Conservation (phyloP, 2,888 invertebrate species). For the Trissolcus japonicus region DNA sequence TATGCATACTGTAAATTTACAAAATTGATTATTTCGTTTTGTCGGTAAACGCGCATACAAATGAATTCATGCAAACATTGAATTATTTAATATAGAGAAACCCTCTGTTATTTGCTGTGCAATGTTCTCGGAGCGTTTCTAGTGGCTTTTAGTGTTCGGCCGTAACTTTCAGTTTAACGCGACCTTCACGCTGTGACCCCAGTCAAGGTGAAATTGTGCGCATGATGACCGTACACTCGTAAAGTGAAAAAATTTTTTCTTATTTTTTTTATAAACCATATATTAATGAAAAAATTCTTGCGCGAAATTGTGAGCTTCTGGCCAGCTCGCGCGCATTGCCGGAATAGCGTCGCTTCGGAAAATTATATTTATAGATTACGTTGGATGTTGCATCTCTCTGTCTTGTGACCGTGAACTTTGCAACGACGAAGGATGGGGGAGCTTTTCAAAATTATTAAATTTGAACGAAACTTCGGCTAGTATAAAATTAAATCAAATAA, state of each 20-base stretch:
- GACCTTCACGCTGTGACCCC: constrained; percentile 51
- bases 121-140: constrained; percentile 24
- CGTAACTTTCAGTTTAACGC: constrained; percentile 51
- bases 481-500: too few species aligned
- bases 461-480: too few species aligned
- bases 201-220: constrained; percentile 42
- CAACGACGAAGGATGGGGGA: background rate
- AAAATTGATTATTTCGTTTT: too few species aligned
- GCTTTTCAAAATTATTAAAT: too few species aligned
- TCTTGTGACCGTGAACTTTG: constrained; percentile 39
- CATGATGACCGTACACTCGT: constrained; percentile 24
- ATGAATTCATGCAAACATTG: background rate
- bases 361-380: constrained; percentile 44
- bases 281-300: constrained; percentile 33
- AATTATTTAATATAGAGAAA: background rate
- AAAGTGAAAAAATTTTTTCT: background rate
- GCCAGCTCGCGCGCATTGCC: constrained; percentile 3
- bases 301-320: constrained; percentile 11
- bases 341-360: constrained; percentile 24
- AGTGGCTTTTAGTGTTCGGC: constrained; percentile 25
- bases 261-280: constrained; percentile 33
- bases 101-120: constrained; percentile 6
- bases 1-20: too few species aligned
- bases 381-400: constrained; percentile 11
- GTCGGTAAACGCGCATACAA: background rate